Evolutionary conservation across 1,140 invertebrate genomes (phyloP).

Genomic region (Nixonia krombeini): DNA sequence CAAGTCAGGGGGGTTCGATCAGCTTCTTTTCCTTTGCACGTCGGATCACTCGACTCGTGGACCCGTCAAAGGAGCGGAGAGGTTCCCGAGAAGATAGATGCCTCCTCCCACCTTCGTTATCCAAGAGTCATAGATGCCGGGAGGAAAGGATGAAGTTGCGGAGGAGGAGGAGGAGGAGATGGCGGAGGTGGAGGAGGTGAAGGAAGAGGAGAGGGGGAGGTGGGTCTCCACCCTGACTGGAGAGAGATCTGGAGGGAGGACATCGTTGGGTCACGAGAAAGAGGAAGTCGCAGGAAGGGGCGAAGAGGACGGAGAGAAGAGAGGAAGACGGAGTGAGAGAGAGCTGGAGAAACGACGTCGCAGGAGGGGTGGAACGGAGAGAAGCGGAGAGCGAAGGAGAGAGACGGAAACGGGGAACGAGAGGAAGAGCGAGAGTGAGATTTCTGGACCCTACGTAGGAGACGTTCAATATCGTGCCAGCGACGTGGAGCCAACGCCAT

Average conservation of each 20-base stretch:
- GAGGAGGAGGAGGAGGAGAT: conserved; percentile 22
- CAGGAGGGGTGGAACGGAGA: conserved; percentile 45
- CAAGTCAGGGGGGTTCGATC: conserved; percentile 27
- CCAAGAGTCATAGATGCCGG: conserved; percentile 36
- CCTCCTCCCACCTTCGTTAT: conserved; percentile 42
- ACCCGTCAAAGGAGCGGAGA: conserved; percentile 26
- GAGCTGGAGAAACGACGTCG: conserved; percentile 10
- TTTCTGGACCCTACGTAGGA: conserved; percentile 57
- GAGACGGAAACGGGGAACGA: too few relatives aligned
- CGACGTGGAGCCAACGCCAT: conserved; percentile 59
- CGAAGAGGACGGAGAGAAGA: conserved; percentile 27
- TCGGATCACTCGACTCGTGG: conserved; percentile 40
- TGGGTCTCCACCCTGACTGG: conserved; percentile 35
- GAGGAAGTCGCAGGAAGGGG: conserved; percentile 35
- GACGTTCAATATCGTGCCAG: conserved; percentile 64
- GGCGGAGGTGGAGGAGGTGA: too few relatives aligned
- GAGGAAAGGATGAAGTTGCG: conserved; percentile 33
- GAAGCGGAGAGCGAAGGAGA: too few relatives aligned
- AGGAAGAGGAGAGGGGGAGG: conserved; percentile 44
- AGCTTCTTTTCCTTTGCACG: conserved; percentile 30
- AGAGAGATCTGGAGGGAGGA: conserved; percentile 35
- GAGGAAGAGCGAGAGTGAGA: too few relatives aligned
- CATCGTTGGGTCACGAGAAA: conserved; percentile 38
- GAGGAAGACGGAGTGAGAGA: conserved; percentile 22
- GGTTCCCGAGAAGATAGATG: conserved; percentile 40